phyloP scores from a whole-genome alignment of 2,113 vertebrate genomes.

The Corydoras maculifer region DNA sequence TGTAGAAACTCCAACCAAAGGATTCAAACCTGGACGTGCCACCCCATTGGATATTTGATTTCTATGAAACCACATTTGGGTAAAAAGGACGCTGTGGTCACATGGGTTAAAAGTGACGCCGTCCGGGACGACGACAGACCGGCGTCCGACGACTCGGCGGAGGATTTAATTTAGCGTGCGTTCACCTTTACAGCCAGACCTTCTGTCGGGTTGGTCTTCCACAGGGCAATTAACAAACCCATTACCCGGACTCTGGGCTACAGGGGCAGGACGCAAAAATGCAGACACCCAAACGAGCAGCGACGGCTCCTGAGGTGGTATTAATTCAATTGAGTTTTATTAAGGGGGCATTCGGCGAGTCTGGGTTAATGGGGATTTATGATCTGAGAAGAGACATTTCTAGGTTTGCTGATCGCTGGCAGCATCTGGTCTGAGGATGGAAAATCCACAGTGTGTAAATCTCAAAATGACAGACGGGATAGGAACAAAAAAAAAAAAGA shows the following conservation, averaged over 20 bases:
- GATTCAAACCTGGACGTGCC: too few species aligned
- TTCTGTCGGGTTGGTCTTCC: slow-evolving; percentile 13
- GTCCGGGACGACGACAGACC: neutral
- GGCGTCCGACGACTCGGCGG: slow-evolving; percentile 49
- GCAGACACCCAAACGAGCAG: slow-evolving; percentile 43
- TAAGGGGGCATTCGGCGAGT: slow-evolving; percentile 49
- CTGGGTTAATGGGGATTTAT: slow-evolving; percentile 47
- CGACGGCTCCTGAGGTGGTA: slow-evolving; percentile 26
- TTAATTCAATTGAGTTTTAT: slow-evolving; percentile 70
- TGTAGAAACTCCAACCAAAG: too few species aligned
- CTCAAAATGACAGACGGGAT: slow-evolving; percentile 27
- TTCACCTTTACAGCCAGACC: slow-evolving; percentile 29
- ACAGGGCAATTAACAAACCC: slow-evolving; percentile 21
- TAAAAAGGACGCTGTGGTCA: slow-evolving; percentile 24
- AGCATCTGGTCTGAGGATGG: slow-evolving; percentile 46
- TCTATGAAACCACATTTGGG: slow-evolving; percentile 19
- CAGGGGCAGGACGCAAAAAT: slow-evolving; percentile 35
- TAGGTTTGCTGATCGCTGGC: slow-evolving; percentile 39
- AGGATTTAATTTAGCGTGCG: slow-evolving; percentile 53
- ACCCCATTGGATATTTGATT: too few species aligned
- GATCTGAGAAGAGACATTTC: slow-evolving; percentile 34
- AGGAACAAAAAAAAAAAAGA: neutral
- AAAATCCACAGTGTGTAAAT: slow-evolving; percentile 57
- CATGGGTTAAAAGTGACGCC: neutral
- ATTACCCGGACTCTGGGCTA: slow-evolving; percentile 62